Conservation (phyloP, 2,888 invertebrate species). For the Torymus aiolomorphi region DNA sequence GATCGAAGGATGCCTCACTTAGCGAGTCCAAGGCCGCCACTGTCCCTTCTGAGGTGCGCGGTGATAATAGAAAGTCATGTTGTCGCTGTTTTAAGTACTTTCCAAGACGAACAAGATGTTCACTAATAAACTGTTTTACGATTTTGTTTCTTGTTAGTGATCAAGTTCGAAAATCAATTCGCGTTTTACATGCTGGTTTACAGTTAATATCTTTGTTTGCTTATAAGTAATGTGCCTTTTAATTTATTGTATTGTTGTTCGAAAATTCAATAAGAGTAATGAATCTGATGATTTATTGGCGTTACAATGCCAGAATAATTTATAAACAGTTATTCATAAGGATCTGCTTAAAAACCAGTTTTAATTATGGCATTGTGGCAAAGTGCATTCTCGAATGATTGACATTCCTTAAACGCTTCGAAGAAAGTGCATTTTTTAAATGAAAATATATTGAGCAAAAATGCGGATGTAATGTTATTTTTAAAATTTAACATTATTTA, state of each 20-base stretch:
- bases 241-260: neutral
- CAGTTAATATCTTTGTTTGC: too few species aligned
- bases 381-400: neutral
- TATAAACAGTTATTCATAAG: neutral
- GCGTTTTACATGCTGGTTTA: too few species aligned
- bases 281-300: neutral
- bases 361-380: slow-evolving; percentile 7
- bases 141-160: too few species aligned
- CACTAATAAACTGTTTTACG: too few species aligned
- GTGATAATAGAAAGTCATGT: too few species aligned
- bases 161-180: too few species aligned
- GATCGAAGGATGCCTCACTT: slow-evolving; percentile 9
- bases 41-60: neutral
- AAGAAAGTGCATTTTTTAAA: neutral
- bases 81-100: too few species aligned
- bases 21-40: neutral
- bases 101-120: too few species aligned
- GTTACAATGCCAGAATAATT: slow-evolving; percentile 7
- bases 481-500: too few species aligned
- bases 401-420: too few species aligned
- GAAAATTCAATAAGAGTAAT: neutral
- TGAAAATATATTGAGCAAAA: neutral
- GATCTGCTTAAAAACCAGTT: slow-evolving; percentile 1
- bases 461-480: too few species aligned
- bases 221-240: neutral